Evolutionary conservation across 2,888 invertebrate species (phyloP), one percentile per base, ranked within the genome.

Genomic region (Drosophila glabriapex): DNA sequence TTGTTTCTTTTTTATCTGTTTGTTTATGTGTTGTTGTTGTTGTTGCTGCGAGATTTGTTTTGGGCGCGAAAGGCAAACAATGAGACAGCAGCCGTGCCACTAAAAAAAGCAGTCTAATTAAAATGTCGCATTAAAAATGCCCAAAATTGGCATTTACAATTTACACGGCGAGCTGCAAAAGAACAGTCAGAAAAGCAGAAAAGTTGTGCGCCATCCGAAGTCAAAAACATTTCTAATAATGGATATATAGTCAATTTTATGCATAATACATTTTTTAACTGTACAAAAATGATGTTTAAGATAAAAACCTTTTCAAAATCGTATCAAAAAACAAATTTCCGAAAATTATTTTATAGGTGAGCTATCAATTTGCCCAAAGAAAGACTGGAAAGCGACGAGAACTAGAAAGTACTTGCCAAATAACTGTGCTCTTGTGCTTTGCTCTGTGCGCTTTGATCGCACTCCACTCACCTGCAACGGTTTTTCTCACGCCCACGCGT

Each of bases 41-140:
- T 68, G 31, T 29, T 65, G 58, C 31, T 62, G 73, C 60, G 69
- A 69, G 78, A 71, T 67, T 79, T 78, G 63, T 67, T 41, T 56
- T 56, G 64, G 59, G 65, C 62, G 33, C 70, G 29, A 61, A 53
- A 52, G 29, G 52, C 37, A 41, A 59, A 63, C 73, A 64, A 33
- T 41, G 12, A 31, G 31, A 29, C 43, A 31, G 58, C n/a, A 31
- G 22, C 16, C 25, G 25, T 46, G 41, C 6, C 12, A 41, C 60
- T 56, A 75, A 81, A 73, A 73, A 83, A 77, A 82, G 64, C 76
- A 76, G 89, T 85, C 89, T 87, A 89, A 89, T 87, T 87, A 87
- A 80, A 87, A 78, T 78, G 76, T 73, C 68, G 65, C 67, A 61
- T 77, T 76, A 76, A 72, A 78, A 87, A 81, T 69, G 59, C 63